Conservation (phyloP, 2,888 invertebrate genomes). For the Hydropsyche betteni region DNA sequence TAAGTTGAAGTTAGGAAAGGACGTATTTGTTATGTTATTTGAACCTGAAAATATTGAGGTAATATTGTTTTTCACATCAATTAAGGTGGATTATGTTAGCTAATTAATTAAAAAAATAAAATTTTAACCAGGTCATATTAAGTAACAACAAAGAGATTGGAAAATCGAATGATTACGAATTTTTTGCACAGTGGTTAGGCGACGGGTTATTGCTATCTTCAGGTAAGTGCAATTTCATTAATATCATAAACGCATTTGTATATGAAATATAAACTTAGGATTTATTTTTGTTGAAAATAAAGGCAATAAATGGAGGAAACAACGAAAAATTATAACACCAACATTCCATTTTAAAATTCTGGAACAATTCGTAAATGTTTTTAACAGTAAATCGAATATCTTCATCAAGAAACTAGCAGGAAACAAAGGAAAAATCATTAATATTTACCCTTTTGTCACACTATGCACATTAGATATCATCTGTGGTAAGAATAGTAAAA, state of each 20-base stretch:
- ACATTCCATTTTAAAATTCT: slow-evolving; percentile 47
- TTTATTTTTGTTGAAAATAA: not conserved
- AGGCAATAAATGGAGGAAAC: slow-evolving; percentile 44
- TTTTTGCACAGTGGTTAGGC: slow-evolving; percentile 44
- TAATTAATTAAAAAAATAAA: too few species aligned
- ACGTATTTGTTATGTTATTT: not conserved
- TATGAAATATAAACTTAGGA: not conserved
- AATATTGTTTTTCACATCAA: not conserved
- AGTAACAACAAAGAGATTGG: slow-evolving; percentile 43
- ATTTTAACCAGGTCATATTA: slow-evolving; percentile 35
- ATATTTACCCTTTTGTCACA: slow-evolving; percentile 62
- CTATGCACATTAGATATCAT: slow-evolving; percentile 66
- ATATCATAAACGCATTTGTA: not conserved
- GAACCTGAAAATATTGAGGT: slow-evolving; percentile 23
- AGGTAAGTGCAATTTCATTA: slow-evolving; percentile 30
- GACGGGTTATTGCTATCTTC: slow-evolving; percentile 45
- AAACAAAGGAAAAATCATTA: slow-evolving; percentile 52
- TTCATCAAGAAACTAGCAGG: slow-evolving; percentile 38
- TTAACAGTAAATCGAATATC: slow-evolving; percentile 41
- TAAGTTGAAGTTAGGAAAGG: not conserved
- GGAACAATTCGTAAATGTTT: slow-evolving; percentile 43
- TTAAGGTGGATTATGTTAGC: not conserved
- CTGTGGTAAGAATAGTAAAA: slow-evolving; percentile 58
- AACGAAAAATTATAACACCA: slow-evolving; percentile 47
- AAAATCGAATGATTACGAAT: slow-evolving; percentile 44